Conservation (phyloP, 2,888 invertebrate genomes). For the Epistrophe grossulariae region DNA sequence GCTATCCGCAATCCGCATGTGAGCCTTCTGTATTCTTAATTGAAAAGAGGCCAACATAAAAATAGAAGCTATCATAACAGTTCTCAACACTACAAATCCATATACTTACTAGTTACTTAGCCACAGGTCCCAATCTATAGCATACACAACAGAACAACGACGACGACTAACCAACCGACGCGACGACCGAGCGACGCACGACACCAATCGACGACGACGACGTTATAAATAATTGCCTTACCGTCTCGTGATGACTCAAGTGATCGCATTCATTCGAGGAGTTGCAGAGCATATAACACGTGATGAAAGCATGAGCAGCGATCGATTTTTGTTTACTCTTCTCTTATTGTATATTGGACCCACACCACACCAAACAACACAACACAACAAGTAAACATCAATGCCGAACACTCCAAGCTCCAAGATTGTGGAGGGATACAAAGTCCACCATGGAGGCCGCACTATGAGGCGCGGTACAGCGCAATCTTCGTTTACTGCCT, state of each 20-base stretch:
- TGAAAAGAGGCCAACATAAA: conserved; percentile 56
- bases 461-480: background rate
- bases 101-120: background rate
- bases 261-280: conserved; percentile 45
- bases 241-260: conserved; percentile 73
- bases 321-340: conserved; percentile 34
- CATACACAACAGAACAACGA: too few relatives aligned
- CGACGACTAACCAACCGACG: background rate
- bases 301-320: conserved; percentile 67
- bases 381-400: background rate
- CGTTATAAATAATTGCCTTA: conserved; percentile 43
- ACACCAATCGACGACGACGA: background rate
- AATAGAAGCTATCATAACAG: conserved; percentile 42
- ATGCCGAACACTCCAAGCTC: background rate
- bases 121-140: background rate
- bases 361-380: conserved; percentile 16
- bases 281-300: conserved; percentile 52
- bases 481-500: background rate
- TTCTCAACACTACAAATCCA: conserved; percentile 9
- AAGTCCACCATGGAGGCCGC: conserved; percentile 37
- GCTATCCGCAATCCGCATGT: background rate
- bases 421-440: conserved; percentile 28
- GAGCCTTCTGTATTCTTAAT: conserved; percentile 30
- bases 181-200: too few relatives aligned
- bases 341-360: conserved; percentile 7